phyloP scores from a whole-genome alignment of 2,113 vertebrate genomes.

The Calidris pugnax region DNA sequence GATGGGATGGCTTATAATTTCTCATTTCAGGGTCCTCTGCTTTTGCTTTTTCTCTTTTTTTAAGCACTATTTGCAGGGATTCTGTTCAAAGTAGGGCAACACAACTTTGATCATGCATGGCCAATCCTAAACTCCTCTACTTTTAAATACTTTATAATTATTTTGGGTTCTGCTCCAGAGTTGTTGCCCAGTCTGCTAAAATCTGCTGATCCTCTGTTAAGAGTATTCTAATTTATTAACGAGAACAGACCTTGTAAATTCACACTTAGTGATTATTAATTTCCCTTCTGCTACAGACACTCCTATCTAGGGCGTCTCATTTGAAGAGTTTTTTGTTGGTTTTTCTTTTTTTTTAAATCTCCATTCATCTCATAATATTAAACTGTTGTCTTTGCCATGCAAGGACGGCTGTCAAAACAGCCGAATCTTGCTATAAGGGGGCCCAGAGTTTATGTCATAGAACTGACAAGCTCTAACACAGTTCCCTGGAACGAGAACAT shows the following conservation, averaged over 20 bases:
- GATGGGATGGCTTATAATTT: neutral
- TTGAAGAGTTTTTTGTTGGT: neutral
- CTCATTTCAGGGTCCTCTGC: neutral
- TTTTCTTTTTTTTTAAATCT: neutral
- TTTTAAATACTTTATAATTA: neutral
- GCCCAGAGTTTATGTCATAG: neutral
- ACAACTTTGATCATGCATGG: neutral
- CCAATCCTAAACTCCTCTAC: neutral
- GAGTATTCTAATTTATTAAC: slow-evolving; percentile 26
- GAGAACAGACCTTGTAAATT: slow-evolving; percentile 19
- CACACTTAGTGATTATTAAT: slow-evolving; percentile 6
- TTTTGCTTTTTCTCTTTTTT: neutral
- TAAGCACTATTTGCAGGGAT: neutral
- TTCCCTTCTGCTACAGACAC: neutral
- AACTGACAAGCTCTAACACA: slow-evolving; percentile 24
- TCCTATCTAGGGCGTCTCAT: neutral
- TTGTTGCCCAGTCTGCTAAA: neutral
- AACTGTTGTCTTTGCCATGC: neutral
- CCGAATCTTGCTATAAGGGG: neutral
- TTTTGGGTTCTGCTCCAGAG: neutral
- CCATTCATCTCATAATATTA: neutral
- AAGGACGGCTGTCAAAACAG: slow-evolving; percentile 25
- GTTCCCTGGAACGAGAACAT: neutral
- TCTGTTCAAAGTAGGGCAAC: neutral
- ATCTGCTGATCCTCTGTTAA: neutral